phyloP scores from a whole-genome alignment of 2,113 vertebrate genomes.

The Thinocorus orbignyianus region DNA sequence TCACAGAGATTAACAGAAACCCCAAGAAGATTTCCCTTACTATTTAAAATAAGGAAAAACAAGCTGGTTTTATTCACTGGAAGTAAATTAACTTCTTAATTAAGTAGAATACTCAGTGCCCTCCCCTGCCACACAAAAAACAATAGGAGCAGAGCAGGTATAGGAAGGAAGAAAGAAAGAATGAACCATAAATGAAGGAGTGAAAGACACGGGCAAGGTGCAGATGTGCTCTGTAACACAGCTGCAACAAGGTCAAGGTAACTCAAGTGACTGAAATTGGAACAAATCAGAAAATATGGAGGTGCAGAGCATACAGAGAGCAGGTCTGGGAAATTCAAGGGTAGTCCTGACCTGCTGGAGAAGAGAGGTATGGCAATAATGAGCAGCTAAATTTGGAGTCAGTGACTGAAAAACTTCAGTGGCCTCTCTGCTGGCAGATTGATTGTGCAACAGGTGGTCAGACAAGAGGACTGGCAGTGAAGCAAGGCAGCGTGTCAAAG shows the following conservation, averaged over 20 bases:
- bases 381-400: neutral
- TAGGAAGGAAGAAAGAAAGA: neutral
- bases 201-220: neutral
- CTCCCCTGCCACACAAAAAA: neutral
- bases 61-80: neutral
- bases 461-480: neutral
- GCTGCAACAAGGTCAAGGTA: neutral
- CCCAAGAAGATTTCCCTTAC: neutral
- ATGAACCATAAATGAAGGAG: neutral
- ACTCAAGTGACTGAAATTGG: neutral
- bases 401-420: neutral
- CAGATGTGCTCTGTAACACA: neutral
- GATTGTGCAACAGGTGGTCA: neutral
- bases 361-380: neutral
- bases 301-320: neutral
- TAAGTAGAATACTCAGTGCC: neutral
- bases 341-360: neutral
- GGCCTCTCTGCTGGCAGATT: neutral
- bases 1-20: neutral
- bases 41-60: neutral
- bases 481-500: rapidly evolving
- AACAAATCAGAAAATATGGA: neutral
- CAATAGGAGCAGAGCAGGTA: neutral
- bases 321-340: neutral
- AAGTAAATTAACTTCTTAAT: neutral